These are phyloP conservation scores for Torymus texanus DNA, from an alignment of 2,888 invertebrate species.

Conservation along the genomic window DNA sequence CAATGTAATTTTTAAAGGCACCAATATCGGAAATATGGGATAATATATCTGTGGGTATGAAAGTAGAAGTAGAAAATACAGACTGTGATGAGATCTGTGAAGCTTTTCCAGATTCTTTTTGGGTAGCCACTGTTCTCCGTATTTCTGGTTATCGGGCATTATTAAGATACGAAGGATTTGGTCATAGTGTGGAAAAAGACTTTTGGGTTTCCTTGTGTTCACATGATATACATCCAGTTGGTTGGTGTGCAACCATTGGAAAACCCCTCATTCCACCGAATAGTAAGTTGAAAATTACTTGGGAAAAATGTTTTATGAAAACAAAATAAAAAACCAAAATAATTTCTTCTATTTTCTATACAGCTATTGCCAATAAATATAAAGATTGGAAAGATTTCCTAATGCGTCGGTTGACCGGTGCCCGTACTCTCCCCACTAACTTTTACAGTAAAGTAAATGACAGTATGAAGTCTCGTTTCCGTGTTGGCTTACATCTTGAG, in stretches of 20 bases:
- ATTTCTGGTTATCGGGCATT: constrained; percentile 91
- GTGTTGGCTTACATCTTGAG: constrained; percentile 90
- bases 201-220: constrained; percentile 98
- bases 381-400: constrained; percentile 97
- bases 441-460: constrained; percentile 92
- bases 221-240: constrained; percentile 96
- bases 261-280: constrained; percentile 96
- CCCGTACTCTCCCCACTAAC: constrained; percentile 94
- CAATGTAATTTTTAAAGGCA: constrained; percentile 76
- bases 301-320: too few species aligned
- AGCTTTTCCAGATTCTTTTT: constrained; percentile 90
- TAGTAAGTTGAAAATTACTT: constrained; percentile 75
- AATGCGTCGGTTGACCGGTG: constrained; percentile 93
- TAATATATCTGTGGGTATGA: constrained; percentile 91
- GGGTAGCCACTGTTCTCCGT: constrained; percentile 96
- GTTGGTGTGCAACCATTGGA: constrained; percentile 97
- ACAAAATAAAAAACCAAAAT: too few species aligned
- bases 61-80: constrained; percentile 93
- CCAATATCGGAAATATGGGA: constrained; percentile 94
- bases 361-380: constrained; percentile 92
- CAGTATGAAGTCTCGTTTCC: constrained; percentile 88
- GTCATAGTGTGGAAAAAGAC: constrained; percentile 90
- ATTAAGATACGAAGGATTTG: constrained; percentile 94
- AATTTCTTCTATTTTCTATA: constrained; percentile 50
- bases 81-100: constrained; percentile 89